A percentile compares a stretch with the other conserved stretches of the same genome.
Evolutionary conservation across 1,140 invertebrate species (phyloP).

Genomic region (Phocides pigmalion): DNA sequence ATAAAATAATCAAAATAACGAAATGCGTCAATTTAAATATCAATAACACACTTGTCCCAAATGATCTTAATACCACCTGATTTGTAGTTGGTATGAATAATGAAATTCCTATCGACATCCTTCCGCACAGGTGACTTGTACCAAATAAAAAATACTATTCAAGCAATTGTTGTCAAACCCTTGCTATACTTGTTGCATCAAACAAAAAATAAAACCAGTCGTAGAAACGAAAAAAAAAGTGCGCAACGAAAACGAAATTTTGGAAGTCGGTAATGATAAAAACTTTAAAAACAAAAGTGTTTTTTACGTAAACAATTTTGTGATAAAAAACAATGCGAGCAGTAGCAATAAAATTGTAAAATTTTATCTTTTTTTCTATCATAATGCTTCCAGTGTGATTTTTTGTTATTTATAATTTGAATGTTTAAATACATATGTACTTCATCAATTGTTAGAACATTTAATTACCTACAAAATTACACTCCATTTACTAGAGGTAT

Average conservation of each 20-base stretch:
- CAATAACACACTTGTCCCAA: constrained; percentile 41
- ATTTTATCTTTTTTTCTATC: not conserved
- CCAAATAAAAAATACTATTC: constrained; percentile 56
- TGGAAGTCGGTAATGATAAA: constrained; percentile 3
- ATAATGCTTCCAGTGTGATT: too few species aligned
- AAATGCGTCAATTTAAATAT: constrained; percentile 29
- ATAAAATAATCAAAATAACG: not conserved
- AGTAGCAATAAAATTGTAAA: not conserved
- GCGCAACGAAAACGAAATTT: constrained; percentile 26
- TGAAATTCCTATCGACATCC: constrained; percentile 61
- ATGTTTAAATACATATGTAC: too few species aligned
- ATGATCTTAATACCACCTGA: constrained; percentile 43
- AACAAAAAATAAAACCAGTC: constrained; percentile 2
- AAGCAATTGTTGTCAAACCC: constrained; percentile 64
- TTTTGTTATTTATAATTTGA: too few species aligned
- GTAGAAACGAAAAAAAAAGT: constrained; percentile 4
- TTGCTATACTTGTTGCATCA: constrained; percentile 31
- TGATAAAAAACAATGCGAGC: constrained; percentile 7
- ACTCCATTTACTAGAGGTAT: too few species aligned
- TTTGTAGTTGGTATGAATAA: constrained; percentile 50
- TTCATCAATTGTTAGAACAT: too few species aligned
- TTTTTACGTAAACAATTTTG: not conserved
- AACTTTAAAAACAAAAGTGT: constrained; percentile 32
- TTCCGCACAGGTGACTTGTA: constrained; percentile 62
- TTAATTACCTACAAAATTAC: too few species aligned